Base-by-base conservation (phyloP, 2,888 invertebrate genomes). In the Dichetophora obliterata region DNA sequence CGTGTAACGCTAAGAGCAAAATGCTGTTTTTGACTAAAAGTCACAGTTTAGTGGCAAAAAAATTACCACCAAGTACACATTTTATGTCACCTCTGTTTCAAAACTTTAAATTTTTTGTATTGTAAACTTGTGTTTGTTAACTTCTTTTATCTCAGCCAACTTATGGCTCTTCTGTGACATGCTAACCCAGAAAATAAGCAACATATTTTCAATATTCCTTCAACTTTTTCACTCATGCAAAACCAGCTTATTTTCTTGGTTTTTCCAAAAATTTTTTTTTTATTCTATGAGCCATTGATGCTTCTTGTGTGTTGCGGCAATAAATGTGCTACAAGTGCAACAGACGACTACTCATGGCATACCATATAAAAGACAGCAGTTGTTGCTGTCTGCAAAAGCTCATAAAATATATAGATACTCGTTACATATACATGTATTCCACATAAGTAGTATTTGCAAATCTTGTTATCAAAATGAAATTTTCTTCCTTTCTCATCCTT, bases 391-490 rank as follows among this genome's bases (percentile, higher is more conserved):
- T 16, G 24, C 11, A 37, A 74, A 66, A 54, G 22, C 43, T 54
- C 65, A 72, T 65, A 37, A 63, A 50, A 73, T 5, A 65, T 27
- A 43, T 34, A 52, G 11, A n/a, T 37, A 69, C 68, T 24, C 48
- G n/a, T 57, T 57, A 24, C 8, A 24, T 31, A 63, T 37, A 59
- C 11, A 54, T 54, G 19, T 11, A 48, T 31, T 70, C 71, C 70
- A 79, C 75, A 78, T 79, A 78, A 78, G 79, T 74, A 71, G 43
- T 43, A 43, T 43, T 43, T 66, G 79, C 72, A 80, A 80, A 80
- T 78, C 79, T 73, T 74, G 73, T 79, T 78, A 79, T 78, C 75
- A 77, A 78, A 80, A 79, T 79, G 78, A 78, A 78, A 78, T 80
- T 79, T 79, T 24, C 50, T 65, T 6, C 24, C 22, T 54, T n/a